Conservation (phyloP, 1,140 invertebrate species). For the Drosophila carrolli region DNA sequence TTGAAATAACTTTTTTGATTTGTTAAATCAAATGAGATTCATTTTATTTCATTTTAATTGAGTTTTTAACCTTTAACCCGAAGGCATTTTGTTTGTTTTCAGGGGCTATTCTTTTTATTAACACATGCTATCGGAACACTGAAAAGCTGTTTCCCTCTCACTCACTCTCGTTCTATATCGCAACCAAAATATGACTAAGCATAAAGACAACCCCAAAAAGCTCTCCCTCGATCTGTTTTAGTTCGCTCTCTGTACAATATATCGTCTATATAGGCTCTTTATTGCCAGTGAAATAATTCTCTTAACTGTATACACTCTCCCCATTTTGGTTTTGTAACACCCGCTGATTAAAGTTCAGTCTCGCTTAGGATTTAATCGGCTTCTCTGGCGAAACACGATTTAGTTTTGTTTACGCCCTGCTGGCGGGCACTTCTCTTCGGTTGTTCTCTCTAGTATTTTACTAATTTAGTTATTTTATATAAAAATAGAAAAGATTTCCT, state of each 20-base stretch:
- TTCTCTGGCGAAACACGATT: slow-evolving; percentile 25
- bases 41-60: neutral
- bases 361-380: slow-evolving; percentile 51
- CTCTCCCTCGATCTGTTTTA: slow-evolving; percentile 2
- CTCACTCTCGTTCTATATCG: neutral
- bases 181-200: slow-evolving; percentile 8
- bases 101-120: slow-evolving; percentile 15
- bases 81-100: neutral
- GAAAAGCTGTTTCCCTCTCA: slow-evolving; percentile 3
- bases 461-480: slow-evolving; percentile 35
- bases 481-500: slow-evolving; percentile 48
- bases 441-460: neutral
- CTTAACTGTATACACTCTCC: slow-evolving; percentile 2
- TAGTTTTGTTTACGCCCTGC: slow-evolving; percentile 51
- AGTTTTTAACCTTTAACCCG: slow-evolving; percentile 21
- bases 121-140: slow-evolving; percentile 3
- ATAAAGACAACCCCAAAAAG: slow-evolving; percentile 1
- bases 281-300: neutral
- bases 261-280: slow-evolving; percentile 11
- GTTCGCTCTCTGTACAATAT: neutral
- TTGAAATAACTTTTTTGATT: no score
- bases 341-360: slow-evolving; percentile 51
- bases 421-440: slow-evolving; percentile 23
- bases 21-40: no score
- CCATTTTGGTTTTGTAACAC: slow-evolving; percentile 25